phyloP scores from a whole-genome alignment of 37 sponge, comb jelly and placozoan species.

The Cladorhizidae sp. region DNA sequence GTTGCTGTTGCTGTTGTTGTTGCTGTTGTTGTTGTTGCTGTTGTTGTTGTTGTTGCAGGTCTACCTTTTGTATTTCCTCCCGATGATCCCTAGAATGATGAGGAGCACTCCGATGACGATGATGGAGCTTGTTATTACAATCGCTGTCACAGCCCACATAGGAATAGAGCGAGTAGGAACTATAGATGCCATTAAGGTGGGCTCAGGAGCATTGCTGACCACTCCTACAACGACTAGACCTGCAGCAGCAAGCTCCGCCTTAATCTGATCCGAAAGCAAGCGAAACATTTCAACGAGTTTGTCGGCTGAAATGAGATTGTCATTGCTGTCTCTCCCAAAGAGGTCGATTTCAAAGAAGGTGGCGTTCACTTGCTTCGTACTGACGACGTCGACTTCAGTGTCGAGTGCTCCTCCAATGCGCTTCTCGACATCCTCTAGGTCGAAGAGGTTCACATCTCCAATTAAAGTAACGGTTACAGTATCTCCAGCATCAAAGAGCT shows the following conservation, averaged over 20 bases:
- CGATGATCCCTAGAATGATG: conserved; percentile 39
- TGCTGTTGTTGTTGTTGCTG: too few species aligned
- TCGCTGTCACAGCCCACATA: conserved; percentile 69
- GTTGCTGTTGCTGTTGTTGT: too few species aligned
- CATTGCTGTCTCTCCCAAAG: not conserved
- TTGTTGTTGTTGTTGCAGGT: too few species aligned
- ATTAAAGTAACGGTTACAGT: conserved; percentile 20
- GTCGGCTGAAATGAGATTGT: not conserved
- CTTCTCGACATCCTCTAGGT: conserved; percentile 21
- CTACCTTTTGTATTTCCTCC: conserved; percentile 51
- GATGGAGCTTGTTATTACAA: conserved; percentile 65
- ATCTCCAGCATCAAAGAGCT: conserved; percentile 16
- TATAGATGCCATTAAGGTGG: not conserved
- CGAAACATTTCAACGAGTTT: not conserved
- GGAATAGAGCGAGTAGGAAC: conserved; percentile 42
- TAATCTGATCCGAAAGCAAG: not conserved
- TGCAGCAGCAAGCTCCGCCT: not conserved
- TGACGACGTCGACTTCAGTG: not conserved
- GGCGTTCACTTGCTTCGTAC: not conserved
- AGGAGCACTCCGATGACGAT: conserved; percentile 57
- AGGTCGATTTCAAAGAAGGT: not conserved
- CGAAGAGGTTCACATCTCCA: conserved; percentile 7
- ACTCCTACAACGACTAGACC: not conserved
- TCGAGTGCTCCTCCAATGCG: conserved; percentile 18
- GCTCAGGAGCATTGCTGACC: not conserved